phyloP scores from a whole-genome alignment of 2,797 vertebrate genomes.

The Acrocephalus scirpaceus region DNA sequence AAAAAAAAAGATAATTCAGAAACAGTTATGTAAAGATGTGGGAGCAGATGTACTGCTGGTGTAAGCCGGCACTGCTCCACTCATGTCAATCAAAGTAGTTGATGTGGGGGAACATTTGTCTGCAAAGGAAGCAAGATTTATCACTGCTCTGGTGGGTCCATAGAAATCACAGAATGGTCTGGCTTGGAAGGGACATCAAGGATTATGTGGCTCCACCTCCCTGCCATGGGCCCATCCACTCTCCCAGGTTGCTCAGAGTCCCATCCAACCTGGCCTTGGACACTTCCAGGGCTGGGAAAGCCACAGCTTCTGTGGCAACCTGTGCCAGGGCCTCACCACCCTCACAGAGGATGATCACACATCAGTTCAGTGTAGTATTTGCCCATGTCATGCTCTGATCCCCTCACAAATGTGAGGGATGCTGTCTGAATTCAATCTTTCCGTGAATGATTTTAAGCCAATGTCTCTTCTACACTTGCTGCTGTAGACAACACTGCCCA shows the following conservation, averaged over 20 bases:
- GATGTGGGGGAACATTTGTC: slow-evolving; percentile 27
- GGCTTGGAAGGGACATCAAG: background rate
- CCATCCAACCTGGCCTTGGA: fast-evolving
- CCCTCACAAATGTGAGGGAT: background rate
- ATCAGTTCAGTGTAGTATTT: background rate
- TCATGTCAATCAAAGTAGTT: slow-evolving; percentile 13
- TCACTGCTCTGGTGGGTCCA: background rate
- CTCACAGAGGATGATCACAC: background rate
- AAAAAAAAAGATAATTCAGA: background rate
- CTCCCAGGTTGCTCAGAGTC: fast-evolving
- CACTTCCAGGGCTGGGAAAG: background rate
- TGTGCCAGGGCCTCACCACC: fast-evolving
- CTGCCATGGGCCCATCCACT: background rate
- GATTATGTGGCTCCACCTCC: background rate
- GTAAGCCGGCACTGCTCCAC: slow-evolving; percentile 17
- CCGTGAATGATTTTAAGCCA: background rate
- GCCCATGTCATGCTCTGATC: background rate
- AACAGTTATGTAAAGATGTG: slow-evolving; percentile 56
- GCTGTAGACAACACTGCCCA: background rate
- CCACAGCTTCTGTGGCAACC: background rate
- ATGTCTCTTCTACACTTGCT: background rate
- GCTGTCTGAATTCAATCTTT: background rate
- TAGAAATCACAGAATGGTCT: background rate
- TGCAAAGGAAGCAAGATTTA: background rate
- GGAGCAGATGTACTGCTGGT: slow-evolving; percentile 48